Conservation (phyloP, 2,888 invertebrate genomes). For the Ethmia dodecea region DNA sequence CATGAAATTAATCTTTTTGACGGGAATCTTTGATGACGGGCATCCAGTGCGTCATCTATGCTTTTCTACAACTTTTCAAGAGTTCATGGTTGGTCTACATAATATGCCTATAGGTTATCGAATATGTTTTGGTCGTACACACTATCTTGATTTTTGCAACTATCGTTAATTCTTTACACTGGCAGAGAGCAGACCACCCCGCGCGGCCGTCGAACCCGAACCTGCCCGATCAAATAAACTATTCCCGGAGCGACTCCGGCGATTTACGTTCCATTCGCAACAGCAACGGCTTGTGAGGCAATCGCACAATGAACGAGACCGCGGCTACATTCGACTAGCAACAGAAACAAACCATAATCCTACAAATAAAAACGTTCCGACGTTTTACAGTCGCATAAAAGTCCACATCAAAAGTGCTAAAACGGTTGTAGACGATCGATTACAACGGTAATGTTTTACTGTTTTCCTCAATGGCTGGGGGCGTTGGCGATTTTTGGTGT, state of each 20-base stretch:
- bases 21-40: no score
- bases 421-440: conserved; percentile 19
- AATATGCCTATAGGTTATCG: no score
- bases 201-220: conserved; percentile 41
- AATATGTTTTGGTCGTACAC: no score
- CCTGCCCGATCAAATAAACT: conserved; percentile 45
- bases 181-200: conserved; percentile 36
- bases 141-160: neutral
- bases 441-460: neutral
- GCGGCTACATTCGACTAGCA: conserved; percentile 10
- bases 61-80: no score
- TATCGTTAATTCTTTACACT: neutral
- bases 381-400: conserved; percentile 48
- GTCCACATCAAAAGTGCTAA: conserved; percentile 40
- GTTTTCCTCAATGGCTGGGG: no score
- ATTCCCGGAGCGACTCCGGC: conserved; percentile 34
- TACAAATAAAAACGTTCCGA: conserved; percentile 45
- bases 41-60: no score
- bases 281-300: conserved; percentile 31
- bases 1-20: no score
- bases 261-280: conserved; percentile 48
- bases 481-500: no score
- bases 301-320: conserved; percentile 30
- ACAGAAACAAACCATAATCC: conserved; percentile 31
- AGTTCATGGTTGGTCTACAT: no score